A percentile compares a stretch with the other conserved stretches of the same genome.
These are phyloP conservation scores for Saccostrea echinata DNA, from an alignment of 1,140 invertebrate species.

Conservation along the genomic window DNA sequence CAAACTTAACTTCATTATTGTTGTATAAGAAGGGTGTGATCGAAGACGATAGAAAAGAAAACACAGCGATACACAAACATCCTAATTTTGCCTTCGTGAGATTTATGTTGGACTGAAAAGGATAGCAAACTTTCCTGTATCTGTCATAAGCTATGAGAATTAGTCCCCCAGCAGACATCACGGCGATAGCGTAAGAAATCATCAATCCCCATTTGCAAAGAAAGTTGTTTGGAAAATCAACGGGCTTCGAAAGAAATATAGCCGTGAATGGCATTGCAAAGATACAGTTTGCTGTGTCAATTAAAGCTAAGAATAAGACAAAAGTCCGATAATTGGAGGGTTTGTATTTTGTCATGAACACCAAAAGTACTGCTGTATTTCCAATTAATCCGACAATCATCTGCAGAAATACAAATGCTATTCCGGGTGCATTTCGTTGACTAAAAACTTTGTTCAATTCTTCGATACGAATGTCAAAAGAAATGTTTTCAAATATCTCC, in stretches of 20 bases:
- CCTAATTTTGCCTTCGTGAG: conserved; percentile 23
- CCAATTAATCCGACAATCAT: conserved; percentile 42
- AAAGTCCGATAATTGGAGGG: conserved; percentile 42
- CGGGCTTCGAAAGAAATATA: conserved; percentile 19
- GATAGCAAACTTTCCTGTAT: conserved; percentile 51
- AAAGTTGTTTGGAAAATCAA: conserved; percentile 7
- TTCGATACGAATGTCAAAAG: background rate
- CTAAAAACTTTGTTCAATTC: background rate
- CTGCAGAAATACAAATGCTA: conserved; percentile 29
- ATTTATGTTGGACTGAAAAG: conserved; percentile 36
- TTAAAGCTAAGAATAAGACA: conserved; percentile 51
- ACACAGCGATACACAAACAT: conserved; percentile 11
- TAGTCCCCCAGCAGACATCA: conserved; percentile 40
- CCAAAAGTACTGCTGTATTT: conserved; percentile 43
- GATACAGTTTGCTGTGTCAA: conserved; percentile 47
- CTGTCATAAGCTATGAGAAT: conserved; percentile 50
- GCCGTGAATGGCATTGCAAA: conserved; percentile 50
- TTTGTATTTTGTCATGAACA: conserved; percentile 34
- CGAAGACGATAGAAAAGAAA: conserved; percentile 7
- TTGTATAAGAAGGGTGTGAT: conserved; percentile 35
- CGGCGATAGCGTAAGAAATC: conserved; percentile 19
- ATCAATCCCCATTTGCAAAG: conserved; percentile 48
- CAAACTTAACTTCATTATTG: background rate
- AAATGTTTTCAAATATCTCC: background rate
- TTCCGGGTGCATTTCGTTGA: conserved; percentile 28